Conservation (phyloP, 2,888 invertebrate genomes). For the Hydraecia micacea region DNA sequence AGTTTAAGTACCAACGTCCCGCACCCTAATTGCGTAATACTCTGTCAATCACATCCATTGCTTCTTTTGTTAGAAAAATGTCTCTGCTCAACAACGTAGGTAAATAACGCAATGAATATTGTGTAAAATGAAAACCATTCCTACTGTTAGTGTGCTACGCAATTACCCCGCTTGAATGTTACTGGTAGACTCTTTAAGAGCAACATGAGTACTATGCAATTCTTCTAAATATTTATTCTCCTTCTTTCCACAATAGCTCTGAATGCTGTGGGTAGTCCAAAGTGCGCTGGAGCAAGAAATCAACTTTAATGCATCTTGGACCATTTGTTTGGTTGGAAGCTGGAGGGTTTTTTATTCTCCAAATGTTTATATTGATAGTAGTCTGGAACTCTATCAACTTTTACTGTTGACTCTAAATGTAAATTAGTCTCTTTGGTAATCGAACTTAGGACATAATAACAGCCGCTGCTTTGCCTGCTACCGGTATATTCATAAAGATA, state of each 20-base stretch:
- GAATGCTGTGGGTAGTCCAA: too few relatives aligned
- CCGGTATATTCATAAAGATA: slow-evolving; percentile 21
- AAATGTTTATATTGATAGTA: too few relatives aligned
- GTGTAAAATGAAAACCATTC: too few relatives aligned
- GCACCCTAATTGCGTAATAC: background rate
- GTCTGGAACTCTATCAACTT: background rate
- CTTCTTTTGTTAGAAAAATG: background rate
- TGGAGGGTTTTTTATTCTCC: too few relatives aligned
- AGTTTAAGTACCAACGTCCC: background rate
- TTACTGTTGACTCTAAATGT: background rate
- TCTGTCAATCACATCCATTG: too few relatives aligned
- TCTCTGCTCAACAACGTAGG: background rate
- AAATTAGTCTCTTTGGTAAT: slow-evolving; percentile 12
- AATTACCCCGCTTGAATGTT: background rate
- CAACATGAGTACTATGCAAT: background rate
- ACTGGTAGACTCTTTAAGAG: background rate
- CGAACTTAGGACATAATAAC: background rate
- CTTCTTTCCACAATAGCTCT: too few relatives aligned
- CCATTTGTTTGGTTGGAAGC: too few relatives aligned
- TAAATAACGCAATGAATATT: background rate
- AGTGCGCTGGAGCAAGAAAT: background rate
- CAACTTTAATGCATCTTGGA: too few relatives aligned
- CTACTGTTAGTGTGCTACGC: too few relatives aligned
- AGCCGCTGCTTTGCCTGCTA: background rate
- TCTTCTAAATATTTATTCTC: too few relatives aligned